Base-by-base conservation (phyloP, 2,888 invertebrate genomes). In the Scelioninae gen. 2 region DNA sequence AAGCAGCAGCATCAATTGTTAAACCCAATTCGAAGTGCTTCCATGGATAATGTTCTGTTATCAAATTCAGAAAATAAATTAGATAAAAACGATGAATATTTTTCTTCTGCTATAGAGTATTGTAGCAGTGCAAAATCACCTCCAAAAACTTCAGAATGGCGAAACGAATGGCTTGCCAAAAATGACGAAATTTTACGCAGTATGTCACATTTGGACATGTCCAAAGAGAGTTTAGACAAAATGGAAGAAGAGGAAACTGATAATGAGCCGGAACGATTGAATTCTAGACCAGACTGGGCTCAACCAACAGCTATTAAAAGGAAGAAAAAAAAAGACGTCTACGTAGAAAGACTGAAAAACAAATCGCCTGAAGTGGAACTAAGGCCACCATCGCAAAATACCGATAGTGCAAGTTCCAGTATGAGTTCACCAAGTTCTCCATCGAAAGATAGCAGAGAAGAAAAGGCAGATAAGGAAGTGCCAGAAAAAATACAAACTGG, bases 391-490 rank as follows among this genome's bases (percentile, higher is more conserved):
- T 82, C 83, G 6, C 80, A 78, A 33, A 81, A 81, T 57, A 83
- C 83, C 2, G 84, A 84, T 57, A 85, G 84, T 72, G 83, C 83
- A 35, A 84, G 83, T 31, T 84, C 85, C 39, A 84, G 84, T 69
- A 83, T 84, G 83, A 85, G 84, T 69, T 84, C 85, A 28, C 84
- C 84, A 10, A 85, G 84, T 78, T 85, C 84, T 35, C 83, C 84
- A 18, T 85, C 84, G 11, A 84, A 84, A 72, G 84, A 85, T 64
- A 85, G 84, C 67, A 85, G 83, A 50, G 84, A 85, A 55, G 84
- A 85, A 76, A 85, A 85, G 64, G 85, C 84, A 25, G 84, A 85
- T 19, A 84, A 83, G 69, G 85, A 85, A 71, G 77, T 83, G 37
- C 80, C 83, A n/a, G 85, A 85, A 63, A 85, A 85, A 75, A 79